Percentiles rank a stretch among this genome's conserved stretches.
phyloP scores from a whole-genome alignment of 2,113 vertebrate species.

The Malurus cyaneus region DNA sequence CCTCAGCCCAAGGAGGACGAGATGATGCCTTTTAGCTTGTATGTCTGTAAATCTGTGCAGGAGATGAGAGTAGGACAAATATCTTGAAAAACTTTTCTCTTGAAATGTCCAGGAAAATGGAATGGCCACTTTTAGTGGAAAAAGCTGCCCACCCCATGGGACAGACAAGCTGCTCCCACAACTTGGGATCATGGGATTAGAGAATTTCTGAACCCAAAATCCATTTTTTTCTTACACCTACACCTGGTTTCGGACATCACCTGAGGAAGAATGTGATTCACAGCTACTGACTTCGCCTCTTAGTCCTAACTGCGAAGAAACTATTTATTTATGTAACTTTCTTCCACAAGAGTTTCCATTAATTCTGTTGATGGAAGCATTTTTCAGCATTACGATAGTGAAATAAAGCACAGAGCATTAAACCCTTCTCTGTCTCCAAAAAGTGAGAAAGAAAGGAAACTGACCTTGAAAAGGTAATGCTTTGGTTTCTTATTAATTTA shows the following conservation, averaged over 20 bases:
- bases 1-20: no score
- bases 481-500: constrained; percentile 7
- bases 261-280: background rate
- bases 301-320: background rate
- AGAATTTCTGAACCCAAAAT: background rate
- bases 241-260: fast-evolving
- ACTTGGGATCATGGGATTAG: background rate
- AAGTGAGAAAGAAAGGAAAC: background rate
- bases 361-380: background rate
- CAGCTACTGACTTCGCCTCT: background rate
- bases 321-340: constrained; percentile 2
- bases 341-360: background rate
- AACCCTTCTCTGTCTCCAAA: background rate
- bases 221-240: background rate
- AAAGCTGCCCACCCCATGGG: fast-evolving
- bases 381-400: background rate
- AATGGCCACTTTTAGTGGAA: background rate
- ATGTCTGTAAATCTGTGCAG: background rate
- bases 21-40: background rate
- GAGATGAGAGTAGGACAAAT: background rate
- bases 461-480: constrained; percentile 22
- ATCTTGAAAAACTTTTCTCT: background rate
- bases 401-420: background rate
- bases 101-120: background rate
- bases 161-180: background rate